These are phyloP conservation scores for Eumaeus atala DNA, from an alignment of 1,140 invertebrate genomes.

Conservation along the genomic window DNA sequence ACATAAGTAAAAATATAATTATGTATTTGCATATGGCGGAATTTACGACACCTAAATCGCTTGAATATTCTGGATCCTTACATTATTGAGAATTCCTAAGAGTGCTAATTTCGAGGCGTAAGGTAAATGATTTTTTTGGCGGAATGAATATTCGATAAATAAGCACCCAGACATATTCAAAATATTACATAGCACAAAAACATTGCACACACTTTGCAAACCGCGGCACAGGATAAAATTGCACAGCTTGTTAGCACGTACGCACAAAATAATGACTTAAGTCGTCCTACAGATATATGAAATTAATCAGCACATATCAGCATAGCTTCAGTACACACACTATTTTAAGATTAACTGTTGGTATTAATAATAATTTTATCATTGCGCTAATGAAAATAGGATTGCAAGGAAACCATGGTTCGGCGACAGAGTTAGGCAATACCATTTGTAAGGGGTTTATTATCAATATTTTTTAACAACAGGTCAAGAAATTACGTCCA, in stretches of 20 bases:
- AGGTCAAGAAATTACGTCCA: constrained; percentile 86
- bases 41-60: constrained; percentile 40
- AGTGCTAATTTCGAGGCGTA: not conserved
- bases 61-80: constrained; percentile 51
- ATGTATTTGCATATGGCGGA: constrained; percentile 62
- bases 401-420: constrained; percentile 46
- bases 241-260: constrained; percentile 70
- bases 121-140: not conserved
- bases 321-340: not conserved
- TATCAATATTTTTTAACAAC: constrained; percentile 70
- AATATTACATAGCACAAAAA: constrained; percentile 58
- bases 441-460: constrained; percentile 40
- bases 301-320: constrained; percentile 6
- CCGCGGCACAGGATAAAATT: constrained; percentile 59
- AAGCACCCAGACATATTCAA: constrained; percentile 46
- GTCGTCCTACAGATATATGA: not conserved
- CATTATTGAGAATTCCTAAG: constrained; percentile 24
- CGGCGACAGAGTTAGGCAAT: constrained; percentile 61
- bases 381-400: constrained; percentile 50
- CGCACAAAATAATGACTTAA: constrained; percentile 39
- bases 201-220: constrained; percentile 64
- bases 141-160: constrained; percentile 29
- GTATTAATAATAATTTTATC: constrained; percentile 53
- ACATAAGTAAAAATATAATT: constrained; percentile 36
- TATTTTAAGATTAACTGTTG: constrained; percentile 49